These are phyloP conservation scores for Craterocephalus amniculus DNA, from an alignment of 2,797 vertebrate genomes.

Conservation along the genomic window DNA sequence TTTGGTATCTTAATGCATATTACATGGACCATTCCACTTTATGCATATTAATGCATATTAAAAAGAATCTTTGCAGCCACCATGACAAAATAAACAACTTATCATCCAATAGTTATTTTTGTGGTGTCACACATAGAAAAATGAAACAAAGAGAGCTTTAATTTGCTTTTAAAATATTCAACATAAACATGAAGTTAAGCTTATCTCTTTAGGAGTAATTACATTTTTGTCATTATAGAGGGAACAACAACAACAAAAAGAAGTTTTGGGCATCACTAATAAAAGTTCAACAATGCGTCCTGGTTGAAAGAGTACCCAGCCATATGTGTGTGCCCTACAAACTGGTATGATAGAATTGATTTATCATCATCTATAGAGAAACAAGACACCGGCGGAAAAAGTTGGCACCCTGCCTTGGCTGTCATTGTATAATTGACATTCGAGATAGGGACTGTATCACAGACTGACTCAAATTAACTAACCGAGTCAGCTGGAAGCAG, in stretches of 20 bases:
- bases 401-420: background rate
- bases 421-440: constrained; percentile 3
- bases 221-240: too few relatives aligned
- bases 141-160: background rate
- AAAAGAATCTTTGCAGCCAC: background rate
- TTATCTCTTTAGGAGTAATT: background rate
- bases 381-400: constrained; percentile 3
- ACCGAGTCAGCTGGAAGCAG: background rate
- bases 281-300: background rate
- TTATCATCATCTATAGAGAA: background rate
- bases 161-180: background rate
- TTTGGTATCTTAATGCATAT: background rate
- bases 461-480: constrained; percentile 7
- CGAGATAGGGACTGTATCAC: background rate
- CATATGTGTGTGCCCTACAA: background rate
- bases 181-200: background rate
- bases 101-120: background rate
- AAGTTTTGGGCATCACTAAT: background rate
- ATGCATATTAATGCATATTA: background rate
- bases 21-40: too few relatives aligned
- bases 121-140: too few relatives aligned
- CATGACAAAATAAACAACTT: background rate
- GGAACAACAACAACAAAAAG: too few relatives aligned
- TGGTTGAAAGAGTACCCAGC: background rate
- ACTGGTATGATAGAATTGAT: background rate